phyloP scores from a whole-genome alignment of 2,888 invertebrate species.

The Aspidiotus rigidus region DNA sequence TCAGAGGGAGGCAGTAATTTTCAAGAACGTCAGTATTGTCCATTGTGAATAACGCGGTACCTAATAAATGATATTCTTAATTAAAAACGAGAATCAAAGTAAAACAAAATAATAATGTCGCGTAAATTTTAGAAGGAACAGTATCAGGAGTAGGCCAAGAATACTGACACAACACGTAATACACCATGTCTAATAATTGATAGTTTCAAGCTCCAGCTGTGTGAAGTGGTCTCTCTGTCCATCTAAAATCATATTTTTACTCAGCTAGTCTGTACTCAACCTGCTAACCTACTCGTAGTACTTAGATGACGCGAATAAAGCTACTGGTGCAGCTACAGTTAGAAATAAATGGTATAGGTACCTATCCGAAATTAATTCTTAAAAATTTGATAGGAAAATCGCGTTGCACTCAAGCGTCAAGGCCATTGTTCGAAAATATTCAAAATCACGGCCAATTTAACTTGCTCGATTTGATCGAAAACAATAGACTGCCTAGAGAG shows the following conservation, averaged over 20 bases:
- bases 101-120: constrained; percentile 19
- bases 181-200: constrained; percentile 26
- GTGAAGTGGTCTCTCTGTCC: constrained; percentile 12
- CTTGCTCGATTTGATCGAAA: not conserved
- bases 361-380: constrained; percentile 11
- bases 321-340: not conserved
- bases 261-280: not conserved
- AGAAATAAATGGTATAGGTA: not conserved
- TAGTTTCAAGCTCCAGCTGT: constrained; percentile 21
- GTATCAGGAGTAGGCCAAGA: too few species aligned
- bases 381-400: too few species aligned
- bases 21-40: not conserved
- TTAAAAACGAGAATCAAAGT: constrained; percentile 10
- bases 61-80: constrained; percentile 13
- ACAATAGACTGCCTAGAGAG: not conserved
- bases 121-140: too few species aligned
- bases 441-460: constrained; percentile 30
- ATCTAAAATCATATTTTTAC: not conserved
- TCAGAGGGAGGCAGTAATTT: too few species aligned
- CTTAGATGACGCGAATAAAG: not conserved
- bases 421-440: constrained; percentile 27
- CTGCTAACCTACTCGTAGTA: not conserved
- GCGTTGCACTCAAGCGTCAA: constrained; percentile 20
- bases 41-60: not conserved
- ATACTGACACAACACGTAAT: constrained; percentile 1